phyloP scores from a whole-genome alignment of 2,888 invertebrate species.

The Meandrusa payeni region DNA sequence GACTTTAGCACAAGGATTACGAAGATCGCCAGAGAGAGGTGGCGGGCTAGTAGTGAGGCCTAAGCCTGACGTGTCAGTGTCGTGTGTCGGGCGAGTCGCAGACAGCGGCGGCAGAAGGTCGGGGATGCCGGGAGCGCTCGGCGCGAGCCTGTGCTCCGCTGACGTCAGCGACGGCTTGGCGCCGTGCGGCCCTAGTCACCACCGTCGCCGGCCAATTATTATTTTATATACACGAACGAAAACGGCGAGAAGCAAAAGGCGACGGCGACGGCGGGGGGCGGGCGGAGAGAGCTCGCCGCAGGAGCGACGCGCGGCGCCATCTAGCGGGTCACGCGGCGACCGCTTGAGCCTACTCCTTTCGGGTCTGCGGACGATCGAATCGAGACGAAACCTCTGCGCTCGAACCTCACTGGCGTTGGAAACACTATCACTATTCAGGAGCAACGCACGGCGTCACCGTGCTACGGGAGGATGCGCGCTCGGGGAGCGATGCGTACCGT shows the following conservation, averaged over 20 bases:
- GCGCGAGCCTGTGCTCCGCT: conserved; percentile 69
- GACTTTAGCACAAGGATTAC: conserved; percentile 52
- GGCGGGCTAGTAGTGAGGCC: conserved; percentile 56
- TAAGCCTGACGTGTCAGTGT: conserved; percentile 58
- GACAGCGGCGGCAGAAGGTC: conserved; percentile 74
- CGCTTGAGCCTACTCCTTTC: conserved; percentile 68
- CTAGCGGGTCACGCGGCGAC: conserved; percentile 73
- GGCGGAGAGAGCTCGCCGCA: conserved; percentile 76
- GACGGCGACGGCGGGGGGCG: conserved; percentile 66
- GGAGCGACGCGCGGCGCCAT: conserved; percentile 77
- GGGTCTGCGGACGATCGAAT: conserved; percentile 77
- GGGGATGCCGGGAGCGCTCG: conserved; percentile 70
- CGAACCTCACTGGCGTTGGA: conserved; percentile 55
- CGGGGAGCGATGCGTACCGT: conserved; percentile 58
- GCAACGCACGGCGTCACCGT: conserved; percentile 32
- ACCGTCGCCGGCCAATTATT: conserved; percentile 72
- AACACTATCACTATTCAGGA: conserved; percentile 65
- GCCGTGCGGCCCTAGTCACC: conserved; percentile 67
- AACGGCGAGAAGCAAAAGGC: conserved; percentile 70
- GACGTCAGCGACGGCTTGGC: conserved; percentile 77
- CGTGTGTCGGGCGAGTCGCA: conserved; percentile 58
- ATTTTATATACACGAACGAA: conserved; percentile 70
- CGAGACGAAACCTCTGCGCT: conserved; percentile 64
- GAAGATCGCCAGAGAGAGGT: conserved; percentile 49
- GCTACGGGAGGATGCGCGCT: conserved; percentile 18